Base-by-base conservation (phyloP, 2,797 vertebrate genomes). In the Denticeps clupeoides region DNA sequence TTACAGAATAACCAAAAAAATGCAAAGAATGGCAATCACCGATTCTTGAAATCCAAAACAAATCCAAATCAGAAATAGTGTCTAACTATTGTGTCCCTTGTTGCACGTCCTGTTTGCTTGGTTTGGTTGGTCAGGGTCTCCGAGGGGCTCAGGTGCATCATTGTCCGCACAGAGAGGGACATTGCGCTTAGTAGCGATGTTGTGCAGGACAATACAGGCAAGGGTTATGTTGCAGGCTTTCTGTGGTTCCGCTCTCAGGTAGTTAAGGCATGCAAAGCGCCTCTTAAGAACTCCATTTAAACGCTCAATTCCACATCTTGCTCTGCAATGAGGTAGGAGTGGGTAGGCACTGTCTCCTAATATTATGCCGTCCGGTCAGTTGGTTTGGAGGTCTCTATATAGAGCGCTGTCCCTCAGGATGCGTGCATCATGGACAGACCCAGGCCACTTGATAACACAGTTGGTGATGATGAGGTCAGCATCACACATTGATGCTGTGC, bases 121-220 rank as follows among this genome's bases (percentile, higher is more conserved):
- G 23, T 25, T 19, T 42, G 43, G 45, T 35, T 29, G 19, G 33
- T 49, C 32, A 18, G 32, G 31, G 21, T 49, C 18, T 27, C 25
- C 19, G 23, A 29, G 45, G 40, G 47, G 21, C 13, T 38, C 47
- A 49, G 47, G 31, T 37, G 18, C 41, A 42, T 42, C 45, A 47
- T 22, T 6, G 13, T 31, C 11, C 13, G 33, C 19, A 47, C 18
- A 21, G 18, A 23, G 16, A 33, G 31, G 45, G 11, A 47, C 45
- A 47, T 33, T n/a, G n/a, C n/a, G n/a, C n/a, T n/a, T n/a, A n/a
- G n/a, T n/a, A n/a, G n/a, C n/a, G n/a, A n/a, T n/a, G n/a, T n/a
- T n/a, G n/a, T n/a, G n/a, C n/a, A n/a, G n/a, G n/a, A n/a, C n/a
- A n/a, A n/a, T n/a, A n/a, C 44, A 46, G 16, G 45, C 28, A 35